Conservation (phyloP, 2,888 invertebrate genomes). For the Clostera curtula region DNA sequence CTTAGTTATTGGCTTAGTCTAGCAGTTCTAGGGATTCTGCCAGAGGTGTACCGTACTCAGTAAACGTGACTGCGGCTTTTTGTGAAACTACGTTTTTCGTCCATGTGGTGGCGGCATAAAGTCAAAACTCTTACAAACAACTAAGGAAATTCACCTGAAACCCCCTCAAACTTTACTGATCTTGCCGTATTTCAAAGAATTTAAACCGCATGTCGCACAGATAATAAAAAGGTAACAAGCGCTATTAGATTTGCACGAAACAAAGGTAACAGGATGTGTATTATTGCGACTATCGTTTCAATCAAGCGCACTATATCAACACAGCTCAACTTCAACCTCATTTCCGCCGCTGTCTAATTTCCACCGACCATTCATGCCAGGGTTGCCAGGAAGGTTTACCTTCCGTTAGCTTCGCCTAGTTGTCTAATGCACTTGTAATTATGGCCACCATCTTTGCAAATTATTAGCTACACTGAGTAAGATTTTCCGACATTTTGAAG, state of each 20-base stretch:
- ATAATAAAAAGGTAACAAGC: not conserved
- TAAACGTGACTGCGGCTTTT: slow-evolving; percentile 7
- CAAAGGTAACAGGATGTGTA: not conserved
- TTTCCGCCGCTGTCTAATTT: slow-evolving; percentile 28
- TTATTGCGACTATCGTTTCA: slow-evolving; percentile 10
- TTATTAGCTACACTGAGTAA: too few species aligned
- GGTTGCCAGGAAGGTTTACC: slow-evolving; percentile 13
- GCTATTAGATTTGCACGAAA: not conserved
- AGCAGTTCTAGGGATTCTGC: slow-evolving; percentile 38
- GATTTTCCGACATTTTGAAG: too few species aligned
- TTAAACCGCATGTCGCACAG: too few species aligned
- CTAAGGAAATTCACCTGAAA: too few species aligned
- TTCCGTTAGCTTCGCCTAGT: too few species aligned
- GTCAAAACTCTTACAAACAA: too few species aligned
- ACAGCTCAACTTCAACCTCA: slow-evolving; percentile 19
- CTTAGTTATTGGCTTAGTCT: slow-evolving; percentile 45
- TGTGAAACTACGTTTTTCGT: too few species aligned
- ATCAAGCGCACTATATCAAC: slow-evolving; percentile 9
- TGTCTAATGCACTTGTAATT: too few species aligned
- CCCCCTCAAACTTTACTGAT: too few species aligned
- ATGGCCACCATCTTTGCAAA: too few species aligned
- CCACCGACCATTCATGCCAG: slow-evolving; percentile 14
- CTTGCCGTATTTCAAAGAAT: too few species aligned
- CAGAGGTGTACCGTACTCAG: slow-evolving; percentile 17
- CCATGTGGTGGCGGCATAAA: too few species aligned